Evolutionary conservation across 2,113 vertebrate genomes (phyloP).

Genomic region (Cichladusa arquata): DNA sequence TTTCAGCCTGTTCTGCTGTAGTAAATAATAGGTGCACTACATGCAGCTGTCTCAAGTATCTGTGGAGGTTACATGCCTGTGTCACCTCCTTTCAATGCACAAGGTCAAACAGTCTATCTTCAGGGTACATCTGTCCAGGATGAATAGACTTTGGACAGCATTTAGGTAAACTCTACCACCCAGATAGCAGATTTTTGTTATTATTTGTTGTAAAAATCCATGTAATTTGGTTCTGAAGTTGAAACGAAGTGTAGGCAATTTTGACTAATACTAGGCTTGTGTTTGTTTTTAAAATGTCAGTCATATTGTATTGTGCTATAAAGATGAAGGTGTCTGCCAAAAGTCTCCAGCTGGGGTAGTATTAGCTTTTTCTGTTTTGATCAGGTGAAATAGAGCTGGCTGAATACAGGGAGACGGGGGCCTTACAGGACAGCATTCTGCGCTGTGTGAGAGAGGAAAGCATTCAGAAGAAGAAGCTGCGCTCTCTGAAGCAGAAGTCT

Average conservation of each 20-base stretch:
- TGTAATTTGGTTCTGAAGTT: background rate
- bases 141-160: constrained; percentile 1
- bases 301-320: background rate
- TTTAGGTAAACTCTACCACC: background rate
- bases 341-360: constrained; percentile 64
- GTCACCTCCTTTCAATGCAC: background rate
- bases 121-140: background rate
- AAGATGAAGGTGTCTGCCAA: constrained; percentile 14
- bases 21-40: background rate
- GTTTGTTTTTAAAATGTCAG: background rate
- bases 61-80: background rate
- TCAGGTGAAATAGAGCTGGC: constrained; percentile 98
- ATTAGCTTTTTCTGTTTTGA: constrained; percentile 78
- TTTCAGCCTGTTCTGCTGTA: background rate
- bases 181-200: background rate
- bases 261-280: background rate
- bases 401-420: constrained; percentile 91
- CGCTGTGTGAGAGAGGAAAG: constrained; percentile 93
- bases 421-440: constrained; percentile 93
- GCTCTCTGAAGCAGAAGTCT: constrained; percentile 98
- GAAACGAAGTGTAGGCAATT: constrained; percentile 10
- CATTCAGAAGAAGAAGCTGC: constrained; percentile 93
- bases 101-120: background rate
- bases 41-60: background rate
- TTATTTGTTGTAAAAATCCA: background rate